Evolutionary conservation across 2,113 vertebrate genomes (phyloP).

Genomic region (Diphyllodes magnificus): DNA sequence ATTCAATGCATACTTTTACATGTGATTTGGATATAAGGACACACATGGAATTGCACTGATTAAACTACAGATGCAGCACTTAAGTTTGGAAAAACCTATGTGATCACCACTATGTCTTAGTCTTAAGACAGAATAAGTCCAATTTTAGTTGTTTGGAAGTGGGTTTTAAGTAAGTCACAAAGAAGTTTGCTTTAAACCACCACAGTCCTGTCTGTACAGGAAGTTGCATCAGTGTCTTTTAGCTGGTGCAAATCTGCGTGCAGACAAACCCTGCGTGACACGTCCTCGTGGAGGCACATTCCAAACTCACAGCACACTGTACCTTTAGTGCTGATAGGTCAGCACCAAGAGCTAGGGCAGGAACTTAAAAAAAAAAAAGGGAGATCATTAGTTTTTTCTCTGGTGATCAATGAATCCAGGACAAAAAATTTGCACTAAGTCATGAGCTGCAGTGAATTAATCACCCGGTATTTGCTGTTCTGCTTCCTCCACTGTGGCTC

Average conservation of each 20-base stretch:
- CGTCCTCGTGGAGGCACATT: not conserved
- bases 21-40: not conserved
- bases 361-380: not conserved
- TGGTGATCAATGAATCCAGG: not conserved
- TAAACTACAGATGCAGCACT: not conserved
- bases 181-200: not conserved
- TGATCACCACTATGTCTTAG: not conserved
- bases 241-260: accelerated
- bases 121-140: not conserved
- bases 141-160: not conserved
- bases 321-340: not conserved
- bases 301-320: not conserved
- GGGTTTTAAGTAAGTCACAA: not conserved
- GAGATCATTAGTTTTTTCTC: not conserved
- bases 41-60: not conserved
- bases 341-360: not conserved
- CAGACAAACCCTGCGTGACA: not conserved
- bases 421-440: not conserved
- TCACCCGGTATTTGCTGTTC: not conserved
- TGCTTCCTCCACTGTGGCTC: not conserved
- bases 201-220: not conserved
- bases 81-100: not conserved
- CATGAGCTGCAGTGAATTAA: not conserved
- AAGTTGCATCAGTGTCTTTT: not conserved
- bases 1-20: not conserved